Base-by-base conservation (phyloP, 1,140 invertebrate species). In the Drosophila varians region DNA sequence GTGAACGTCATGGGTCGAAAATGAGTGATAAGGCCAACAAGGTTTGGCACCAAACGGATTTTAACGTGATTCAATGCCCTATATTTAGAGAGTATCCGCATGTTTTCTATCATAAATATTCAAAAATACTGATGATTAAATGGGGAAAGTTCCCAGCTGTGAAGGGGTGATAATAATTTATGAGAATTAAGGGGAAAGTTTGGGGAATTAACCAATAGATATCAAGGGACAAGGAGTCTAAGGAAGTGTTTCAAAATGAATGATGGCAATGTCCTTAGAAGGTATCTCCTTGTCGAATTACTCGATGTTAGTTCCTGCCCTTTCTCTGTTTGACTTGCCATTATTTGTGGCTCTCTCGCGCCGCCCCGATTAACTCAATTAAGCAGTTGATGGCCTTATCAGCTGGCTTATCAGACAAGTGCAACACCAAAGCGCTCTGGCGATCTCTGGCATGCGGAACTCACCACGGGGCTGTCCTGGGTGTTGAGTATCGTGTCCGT, bases 401-500 rank as follows among this genome's bases (percentile, higher is more conserved):
- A 70, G 77, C 19, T n/a, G 69, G 58, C 61, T 79, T 84, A 86
- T 86, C 70, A 56, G 51, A 36, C 49, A 46, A 58, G 62, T 48
- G 69, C 40, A 68, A 46, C 34, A 21, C 36, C n/a, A 45, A n/a
- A 31, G 12, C 57, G 48, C n/a, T n/a, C n/a, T n/a, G n/a, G n/a
- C 14, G 36, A 60, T 69, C 53, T 56, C 38, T 52, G 53, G 57
- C 21, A 26, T 4, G 45, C 19, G 18, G 45, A 80, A 86, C 89
- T 90, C 69, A 90, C 89, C 89, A 90, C 89, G 52, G 84, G 73
- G 34, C 78, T 90, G 40, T 89, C 80, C 48, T 57, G 60, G 45
- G 75, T 90, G 71, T 90, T 89, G 53, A 90, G 70, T 71, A 90
- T 74, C 34, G 89, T 89, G 62, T 90, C 89, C 43, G 78, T 87